Evolutionary conservation across 1,140 invertebrate genomes (phyloP), one percentile per base, ranked within the genome.

Genomic region (Plectrocnemia conspersa): DNA sequence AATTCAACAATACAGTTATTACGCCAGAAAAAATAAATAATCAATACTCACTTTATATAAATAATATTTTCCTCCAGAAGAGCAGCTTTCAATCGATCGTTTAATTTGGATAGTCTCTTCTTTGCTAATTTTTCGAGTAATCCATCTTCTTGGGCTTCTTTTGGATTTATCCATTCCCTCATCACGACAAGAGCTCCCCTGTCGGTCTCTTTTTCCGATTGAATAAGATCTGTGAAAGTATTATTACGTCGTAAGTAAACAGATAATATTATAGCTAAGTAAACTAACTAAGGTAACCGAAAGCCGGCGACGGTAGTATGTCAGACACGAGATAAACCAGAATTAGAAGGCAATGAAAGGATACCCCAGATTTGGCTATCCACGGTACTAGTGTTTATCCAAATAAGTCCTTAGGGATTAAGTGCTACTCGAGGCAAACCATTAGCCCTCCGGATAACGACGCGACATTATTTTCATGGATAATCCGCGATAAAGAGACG

Each of bases 11-110:
- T n/a, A n/a, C n/a, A n/a, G n/a, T n/a, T n/a, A n/a, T n/a, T n/a
- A n/a, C n/a, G n/a, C n/a, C n/a, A n/a, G n/a, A n/a, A n/a, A n/a
- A n/a, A n/a, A n/a, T n/a, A n/a, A n/a, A n/a, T n/a, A n/a, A n/a
- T n/a, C 18, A 38, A 16, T 36, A 59, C 56, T 62, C 23, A 62
- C 50, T 72, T 66, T 6, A 78, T 58, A 49, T 64, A 62, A 13
- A 78, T 68, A 19, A 76, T 61, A 54, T 79, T 79, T 21, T 73
- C 73, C 1, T 59, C 24, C 1, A 76, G 71, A 3, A 79, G 59
- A 11, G 57, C 59, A 1, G 57, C 52, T 46, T 66, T 59, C 3
- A 77, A 46, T 40, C 66, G 65, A n/a, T 61, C 52, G 54, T 67
- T 70, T 1, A 78, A 65, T 7, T 55, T 65, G 16, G 58, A 61